phyloP scores from a whole-genome alignment of 2,888 invertebrate genomes.

The Operophtera brumata region DNA sequence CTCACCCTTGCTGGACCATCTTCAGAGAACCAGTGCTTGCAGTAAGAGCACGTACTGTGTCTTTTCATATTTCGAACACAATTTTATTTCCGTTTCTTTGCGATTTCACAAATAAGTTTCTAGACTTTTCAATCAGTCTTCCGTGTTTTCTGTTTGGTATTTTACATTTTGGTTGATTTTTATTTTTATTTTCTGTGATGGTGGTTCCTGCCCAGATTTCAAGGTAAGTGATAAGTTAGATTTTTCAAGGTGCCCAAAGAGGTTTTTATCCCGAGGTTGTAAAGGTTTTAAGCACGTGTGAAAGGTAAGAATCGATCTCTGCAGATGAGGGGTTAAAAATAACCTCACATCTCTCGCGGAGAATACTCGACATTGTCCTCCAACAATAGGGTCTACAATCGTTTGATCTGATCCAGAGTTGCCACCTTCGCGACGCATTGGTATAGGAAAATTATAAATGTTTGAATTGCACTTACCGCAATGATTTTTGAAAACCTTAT shows the following conservation, averaged over 20 bases:
- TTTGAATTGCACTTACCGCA: conserved; percentile 24
- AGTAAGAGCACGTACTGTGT: conserved; percentile 49
- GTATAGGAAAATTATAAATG: conserved; percentile 31
- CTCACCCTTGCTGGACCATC: conserved; percentile 49
- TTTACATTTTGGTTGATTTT: conserved; percentile 36
- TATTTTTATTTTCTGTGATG: conserved; percentile 46
- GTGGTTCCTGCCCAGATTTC: conserved; percentile 41
- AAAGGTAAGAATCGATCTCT: conserved; percentile 46
- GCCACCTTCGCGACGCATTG: conserved; percentile 22
- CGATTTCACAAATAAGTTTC: conserved; percentile 7
- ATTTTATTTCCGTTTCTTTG: conserved; percentile 31
- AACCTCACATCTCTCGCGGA: conserved; percentile 32
- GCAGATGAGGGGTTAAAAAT: conserved; percentile 47
- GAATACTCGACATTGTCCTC: conserved; percentile 14
- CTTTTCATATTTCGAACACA: conserved; percentile 47
- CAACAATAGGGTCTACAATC: conserved; percentile 20
- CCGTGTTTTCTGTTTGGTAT: conserved; percentile 14
- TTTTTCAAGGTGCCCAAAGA: conserved; percentile 4
- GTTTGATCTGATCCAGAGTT: conserved; percentile 22
- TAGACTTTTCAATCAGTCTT: conserved; percentile 16
- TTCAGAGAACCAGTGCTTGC: conserved; percentile 71
- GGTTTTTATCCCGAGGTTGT: neutral
- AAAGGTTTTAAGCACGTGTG: conserved; percentile 38
- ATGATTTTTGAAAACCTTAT: conserved; percentile 24
- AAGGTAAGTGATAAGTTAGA: conserved; percentile 57